Conservation (phyloP, 2,113 vertebrate species). For the Hyla sarda region DNA sequence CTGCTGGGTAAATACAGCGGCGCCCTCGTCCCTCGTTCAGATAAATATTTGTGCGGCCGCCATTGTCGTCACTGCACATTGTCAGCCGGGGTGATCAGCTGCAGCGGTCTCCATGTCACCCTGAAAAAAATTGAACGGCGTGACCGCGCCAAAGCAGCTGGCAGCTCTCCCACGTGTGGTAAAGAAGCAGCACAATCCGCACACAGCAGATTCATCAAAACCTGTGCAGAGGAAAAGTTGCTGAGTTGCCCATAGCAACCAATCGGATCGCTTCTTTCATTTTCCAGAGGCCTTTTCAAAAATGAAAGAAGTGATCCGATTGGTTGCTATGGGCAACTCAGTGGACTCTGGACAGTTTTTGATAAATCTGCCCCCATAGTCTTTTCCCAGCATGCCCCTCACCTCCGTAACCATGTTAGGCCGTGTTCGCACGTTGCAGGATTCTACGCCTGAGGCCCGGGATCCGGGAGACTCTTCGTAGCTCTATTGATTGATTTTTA, state of each 20-base stretch:
- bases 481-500: no score
- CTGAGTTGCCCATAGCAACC: no score
- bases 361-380: not conserved
- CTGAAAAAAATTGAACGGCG: not conserved
- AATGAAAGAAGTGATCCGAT: no score
- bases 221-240: no score
- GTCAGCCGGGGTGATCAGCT: not conserved
- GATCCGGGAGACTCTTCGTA: no score
- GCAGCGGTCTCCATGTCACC: conserved; percentile 22
- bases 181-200: no score
- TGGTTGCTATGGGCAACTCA: not conserved
- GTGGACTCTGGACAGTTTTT: not conserved
- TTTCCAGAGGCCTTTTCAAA: no score
- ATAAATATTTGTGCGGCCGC: conserved; percentile 20
- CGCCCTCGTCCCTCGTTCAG: not conserved
- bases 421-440: no score
- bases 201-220: no score
- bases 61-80: conserved; percentile 39
- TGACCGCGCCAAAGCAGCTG: conserved; percentile 7
- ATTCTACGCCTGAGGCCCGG: not conserved
- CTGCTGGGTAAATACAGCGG: not conserved
- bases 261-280: no score
- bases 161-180: conserved; percentile 26
- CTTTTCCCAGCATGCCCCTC: not conserved
- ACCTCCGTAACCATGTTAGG: no score